These are phyloP conservation scores for Caranx ignobilis DNA, from an alignment of 2,113 vertebrate species.

Conservation along the genomic window DNA sequence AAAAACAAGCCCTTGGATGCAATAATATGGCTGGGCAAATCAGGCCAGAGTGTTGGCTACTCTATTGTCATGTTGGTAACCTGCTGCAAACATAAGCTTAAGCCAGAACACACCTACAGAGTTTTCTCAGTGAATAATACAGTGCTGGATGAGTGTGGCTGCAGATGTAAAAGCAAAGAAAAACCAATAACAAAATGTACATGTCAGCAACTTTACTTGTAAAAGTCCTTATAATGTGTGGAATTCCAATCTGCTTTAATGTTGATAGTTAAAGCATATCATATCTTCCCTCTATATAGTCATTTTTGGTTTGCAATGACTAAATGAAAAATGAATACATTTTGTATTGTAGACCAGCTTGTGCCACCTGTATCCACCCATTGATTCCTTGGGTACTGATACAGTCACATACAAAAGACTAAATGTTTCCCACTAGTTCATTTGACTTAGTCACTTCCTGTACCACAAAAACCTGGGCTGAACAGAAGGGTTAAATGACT, in stretches of 20 bases:
- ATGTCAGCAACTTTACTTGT: not conserved
- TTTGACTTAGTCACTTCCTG: not conserved
- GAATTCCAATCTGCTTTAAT: not conserved
- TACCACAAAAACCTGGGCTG: not conserved
- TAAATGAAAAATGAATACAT: not conserved
- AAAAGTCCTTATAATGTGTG: not conserved
- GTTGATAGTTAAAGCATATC: not conserved
- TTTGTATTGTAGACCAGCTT: not conserved
- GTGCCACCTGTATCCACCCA: not conserved
- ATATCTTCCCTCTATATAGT: not conserved
- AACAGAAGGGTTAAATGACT: not conserved
- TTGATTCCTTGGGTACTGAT: not conserved
- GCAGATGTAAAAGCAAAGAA: not conserved
- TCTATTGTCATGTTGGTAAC: not conserved
- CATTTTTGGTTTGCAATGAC: not conserved
- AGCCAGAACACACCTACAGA: not conserved
- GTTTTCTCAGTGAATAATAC: not conserved
- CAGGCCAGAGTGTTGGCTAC: too few species aligned
- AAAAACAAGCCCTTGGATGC: not conserved
- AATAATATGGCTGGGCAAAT: too few species aligned
- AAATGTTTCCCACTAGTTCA: not conserved
- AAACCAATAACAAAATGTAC: not conserved
- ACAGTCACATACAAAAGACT: not conserved
- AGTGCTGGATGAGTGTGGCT: not conserved
- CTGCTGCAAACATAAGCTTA: not conserved